phyloP scores from a whole-genome alignment of 2,888 invertebrate species.

The Mimachlamys varia region DNA sequence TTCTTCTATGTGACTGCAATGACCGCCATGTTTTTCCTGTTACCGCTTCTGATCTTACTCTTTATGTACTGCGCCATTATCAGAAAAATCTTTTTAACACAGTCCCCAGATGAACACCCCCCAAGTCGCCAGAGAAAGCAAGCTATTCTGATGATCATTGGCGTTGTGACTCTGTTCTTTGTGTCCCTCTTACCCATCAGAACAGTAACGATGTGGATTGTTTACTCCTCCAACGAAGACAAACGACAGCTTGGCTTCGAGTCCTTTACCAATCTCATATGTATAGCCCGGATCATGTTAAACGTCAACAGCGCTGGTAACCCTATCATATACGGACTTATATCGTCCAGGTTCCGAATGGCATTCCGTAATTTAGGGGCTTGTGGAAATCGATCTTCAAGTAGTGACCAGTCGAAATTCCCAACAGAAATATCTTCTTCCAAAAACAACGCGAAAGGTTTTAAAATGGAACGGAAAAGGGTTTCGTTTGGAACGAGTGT shows the following conservation, averaged over 20 bases:
- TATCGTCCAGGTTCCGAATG: constrained; percentile 93
- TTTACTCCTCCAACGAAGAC: constrained; percentile 88
- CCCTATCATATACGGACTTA: constrained; percentile 94
- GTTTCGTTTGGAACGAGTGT: neutral
- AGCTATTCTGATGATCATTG: constrained; percentile 65
- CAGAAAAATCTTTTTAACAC: constrained; percentile 47
- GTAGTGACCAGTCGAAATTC: neutral
- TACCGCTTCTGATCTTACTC: constrained; percentile 59
- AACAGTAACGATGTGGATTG: constrained; percentile 93
- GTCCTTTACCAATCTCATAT: constrained; percentile 91
- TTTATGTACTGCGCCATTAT: constrained; percentile 60
- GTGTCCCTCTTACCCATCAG: constrained; percentile 94
- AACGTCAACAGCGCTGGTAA: constrained; percentile 95
- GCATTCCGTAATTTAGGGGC: constrained; percentile 54
- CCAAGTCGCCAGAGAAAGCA: constrained; percentile 59
- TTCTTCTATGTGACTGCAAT: constrained; percentile 54
- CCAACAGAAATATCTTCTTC: neutral
- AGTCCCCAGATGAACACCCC: constrained; percentile 43
- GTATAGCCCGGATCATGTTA: constrained; percentile 90
- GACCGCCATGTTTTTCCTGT: constrained; percentile 51
- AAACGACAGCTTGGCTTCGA: constrained; percentile 89
- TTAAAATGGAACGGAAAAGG: neutral
- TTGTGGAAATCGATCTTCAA: neutral
- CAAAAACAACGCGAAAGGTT: neutral
- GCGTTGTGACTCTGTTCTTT: constrained; percentile 90